Percentiles rank a stretch among this genome's conserved stretches.
phyloP scores from a whole-genome alignment of 2,888 invertebrate genomes.

The Parelbella ahira region DNA sequence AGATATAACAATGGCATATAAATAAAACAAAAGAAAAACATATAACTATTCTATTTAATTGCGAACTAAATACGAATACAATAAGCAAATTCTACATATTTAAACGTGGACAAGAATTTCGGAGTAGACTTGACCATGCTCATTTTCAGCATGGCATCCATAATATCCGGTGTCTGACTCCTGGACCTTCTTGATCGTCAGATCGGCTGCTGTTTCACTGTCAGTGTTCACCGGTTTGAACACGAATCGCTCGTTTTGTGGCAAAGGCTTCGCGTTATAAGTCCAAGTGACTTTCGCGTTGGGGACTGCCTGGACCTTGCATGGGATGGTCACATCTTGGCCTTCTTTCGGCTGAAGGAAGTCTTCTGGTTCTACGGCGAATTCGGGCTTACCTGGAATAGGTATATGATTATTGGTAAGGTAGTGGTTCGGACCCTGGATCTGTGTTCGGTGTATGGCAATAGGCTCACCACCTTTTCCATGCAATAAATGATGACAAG shows the following conservation, averaged over 20 bases:
- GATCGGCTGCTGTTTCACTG: slow-evolving; percentile 35
- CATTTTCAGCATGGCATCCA: slow-evolving; percentile 52
- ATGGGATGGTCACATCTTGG: slow-evolving; percentile 49
- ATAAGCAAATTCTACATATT: no score
- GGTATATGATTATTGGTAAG: background rate
- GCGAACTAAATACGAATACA: no score
- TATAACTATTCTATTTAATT: no score
- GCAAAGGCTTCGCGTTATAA: slow-evolving; percentile 45
- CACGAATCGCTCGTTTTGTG: slow-evolving; percentile 31
- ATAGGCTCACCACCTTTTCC: no score
- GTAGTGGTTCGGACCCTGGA: no score
- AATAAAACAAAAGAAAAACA: no score
- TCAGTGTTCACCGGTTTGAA: slow-evolving; percentile 24
- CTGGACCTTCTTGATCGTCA: slow-evolving; percentile 47
- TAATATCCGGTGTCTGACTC: slow-evolving; percentile 55
- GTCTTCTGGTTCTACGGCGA: slow-evolving; percentile 40
- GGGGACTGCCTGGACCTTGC: slow-evolving; percentile 46
- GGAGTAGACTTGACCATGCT: slow-evolving; percentile 46
- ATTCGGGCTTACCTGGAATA: slow-evolving; percentile 48
- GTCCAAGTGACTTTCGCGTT: slow-evolving; percentile 46
- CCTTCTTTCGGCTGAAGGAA: slow-evolving; percentile 39
- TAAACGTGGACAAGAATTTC: slow-evolving; percentile 37
- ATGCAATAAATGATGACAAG: no score
- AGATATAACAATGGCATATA: no score
- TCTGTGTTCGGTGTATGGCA: no score